Evolutionary conservation across 2,888 invertebrate genomes (phyloP).

Genomic region (Branchellion lobata): DNA sequence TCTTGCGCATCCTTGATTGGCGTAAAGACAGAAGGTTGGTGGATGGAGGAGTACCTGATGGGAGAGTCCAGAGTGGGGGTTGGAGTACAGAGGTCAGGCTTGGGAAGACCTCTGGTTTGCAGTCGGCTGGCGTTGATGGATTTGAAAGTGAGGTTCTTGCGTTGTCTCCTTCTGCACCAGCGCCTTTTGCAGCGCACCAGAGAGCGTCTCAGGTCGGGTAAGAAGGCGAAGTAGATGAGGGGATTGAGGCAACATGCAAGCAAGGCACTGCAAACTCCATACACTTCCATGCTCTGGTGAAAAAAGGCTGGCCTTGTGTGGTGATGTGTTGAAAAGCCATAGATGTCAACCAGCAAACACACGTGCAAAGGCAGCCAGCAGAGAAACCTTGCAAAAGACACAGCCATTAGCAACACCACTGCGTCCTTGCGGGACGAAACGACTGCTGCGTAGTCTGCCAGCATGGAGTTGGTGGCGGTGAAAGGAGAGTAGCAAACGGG

Average conservation of each 20-base stretch:
- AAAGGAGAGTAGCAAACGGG: slow-evolving; percentile 3
- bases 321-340: slow-evolving; percentile 43
- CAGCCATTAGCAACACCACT: slow-evolving; percentile 50
- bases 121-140: slow-evolving; percentile 6
- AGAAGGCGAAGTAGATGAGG: slow-evolving; percentile 47
- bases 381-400: slow-evolving; percentile 49
- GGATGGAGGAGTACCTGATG: not conserved
- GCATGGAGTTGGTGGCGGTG: not conserved
- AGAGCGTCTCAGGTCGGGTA: slow-evolving; percentile 46
- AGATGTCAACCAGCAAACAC: slow-evolving; percentile 51
- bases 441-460: not conserved
- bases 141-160: slow-evolving; percentile 1
- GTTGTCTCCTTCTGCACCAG: slow-evolving; percentile 17
- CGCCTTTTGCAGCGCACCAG: slow-evolving; percentile 43
- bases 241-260: slow-evolving; percentile 47
- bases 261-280: slow-evolving; percentile 49
- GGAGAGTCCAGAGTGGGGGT: not conserved
- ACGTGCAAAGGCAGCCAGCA: slow-evolving; percentile 53
- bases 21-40: not conserved
- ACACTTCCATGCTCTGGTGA: slow-evolving; percentile 46
- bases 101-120: not conserved
- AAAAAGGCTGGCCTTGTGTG: slow-evolving; percentile 43
- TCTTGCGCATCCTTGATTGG: slow-evolving; percentile 34
- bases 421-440: slow-evolving; percentile 42
- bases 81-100: slow-evolving; percentile 2